Conservation (phyloP, 1,140 invertebrate species). For the Nebria ingens region DNA sequence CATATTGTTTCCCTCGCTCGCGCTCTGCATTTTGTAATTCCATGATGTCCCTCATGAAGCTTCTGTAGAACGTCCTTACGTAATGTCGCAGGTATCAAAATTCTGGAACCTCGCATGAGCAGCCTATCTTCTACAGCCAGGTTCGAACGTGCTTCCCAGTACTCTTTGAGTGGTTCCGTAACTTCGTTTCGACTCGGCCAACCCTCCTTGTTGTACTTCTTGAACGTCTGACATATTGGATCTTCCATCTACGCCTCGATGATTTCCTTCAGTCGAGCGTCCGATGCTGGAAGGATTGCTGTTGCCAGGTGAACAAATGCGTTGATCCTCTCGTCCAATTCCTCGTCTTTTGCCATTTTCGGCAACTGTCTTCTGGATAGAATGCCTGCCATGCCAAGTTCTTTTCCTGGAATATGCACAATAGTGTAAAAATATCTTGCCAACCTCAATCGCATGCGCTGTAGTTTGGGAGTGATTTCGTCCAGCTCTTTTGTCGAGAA, state of each 20-base stretch:
- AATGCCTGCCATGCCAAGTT: neutral
- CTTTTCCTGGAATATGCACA: neutral
- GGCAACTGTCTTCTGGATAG: neutral
- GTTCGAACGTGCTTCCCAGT: neutral
- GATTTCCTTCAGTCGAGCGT: neutral
- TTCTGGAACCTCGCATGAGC: neutral
- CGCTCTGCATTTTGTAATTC: neutral
- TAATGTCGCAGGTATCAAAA: neutral
- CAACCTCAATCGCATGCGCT: neutral
- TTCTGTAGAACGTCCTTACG: neutral
- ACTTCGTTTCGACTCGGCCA: neutral
- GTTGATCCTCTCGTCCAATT: neutral
- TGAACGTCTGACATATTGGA: neutral
- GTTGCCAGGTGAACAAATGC: neutral
- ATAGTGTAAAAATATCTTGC: neutral
- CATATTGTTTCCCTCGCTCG: neutral
- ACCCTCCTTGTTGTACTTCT: neutral
- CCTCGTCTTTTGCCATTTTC: neutral
- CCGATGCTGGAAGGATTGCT: neutral
- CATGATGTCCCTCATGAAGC: neutral
- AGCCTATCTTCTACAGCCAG: neutral
- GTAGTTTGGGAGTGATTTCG: neutral
- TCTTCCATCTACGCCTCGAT: neutral
- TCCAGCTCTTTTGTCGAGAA: constrained; percentile 29
- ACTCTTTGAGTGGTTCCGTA: neutral